These are phyloP conservation scores for Ormyrus labotus DNA, from an alignment of 2,888 invertebrate species.

Conservation along the genomic window DNA sequence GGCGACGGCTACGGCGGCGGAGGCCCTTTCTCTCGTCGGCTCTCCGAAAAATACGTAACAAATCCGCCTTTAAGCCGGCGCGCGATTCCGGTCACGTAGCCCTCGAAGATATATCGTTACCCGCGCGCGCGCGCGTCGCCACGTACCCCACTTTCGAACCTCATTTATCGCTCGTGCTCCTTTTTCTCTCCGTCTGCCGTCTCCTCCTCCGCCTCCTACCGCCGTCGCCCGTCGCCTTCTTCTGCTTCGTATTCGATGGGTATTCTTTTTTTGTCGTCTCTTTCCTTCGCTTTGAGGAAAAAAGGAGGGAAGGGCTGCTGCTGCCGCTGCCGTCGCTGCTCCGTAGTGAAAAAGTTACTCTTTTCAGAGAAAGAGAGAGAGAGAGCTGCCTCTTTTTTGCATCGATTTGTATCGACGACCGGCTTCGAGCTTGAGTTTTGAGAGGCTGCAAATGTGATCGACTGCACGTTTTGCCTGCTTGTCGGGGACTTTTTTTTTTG, in stretches of 20 bases:
- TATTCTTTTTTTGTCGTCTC: neutral
- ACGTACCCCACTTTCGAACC: constrained; percentile 73
- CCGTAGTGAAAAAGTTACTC: constrained; percentile 15
- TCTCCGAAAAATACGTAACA: constrained; percentile 73
- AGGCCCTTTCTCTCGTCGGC: neutral
- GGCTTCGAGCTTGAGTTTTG: no score
- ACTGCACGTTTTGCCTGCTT: no score
- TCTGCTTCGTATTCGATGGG: no score
- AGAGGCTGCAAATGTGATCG: no score
- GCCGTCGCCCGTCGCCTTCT: neutral
- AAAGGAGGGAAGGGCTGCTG: neutral
- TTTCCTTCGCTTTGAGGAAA: neutral
- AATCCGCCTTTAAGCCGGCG: constrained; percentile 72
- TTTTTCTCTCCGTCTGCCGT: constrained; percentile 56
- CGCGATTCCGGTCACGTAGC: constrained; percentile 72
- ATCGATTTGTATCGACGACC: constrained; percentile 14
- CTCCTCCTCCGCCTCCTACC: neutral
- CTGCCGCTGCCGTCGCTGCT: neutral
- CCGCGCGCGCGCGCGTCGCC: constrained; percentile 63
- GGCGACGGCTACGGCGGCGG: no score
- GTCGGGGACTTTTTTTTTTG: no score
- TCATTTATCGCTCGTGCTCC: constrained; percentile 67
- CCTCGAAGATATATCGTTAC: constrained; percentile 72
- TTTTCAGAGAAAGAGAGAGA: neutral
- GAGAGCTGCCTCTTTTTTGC: neutral